Evolutionary conservation across 2,113 vertebrate genomes (phyloP), one percentile per base, ranked within the genome.

Genomic region (Uria lomvia): DNA sequence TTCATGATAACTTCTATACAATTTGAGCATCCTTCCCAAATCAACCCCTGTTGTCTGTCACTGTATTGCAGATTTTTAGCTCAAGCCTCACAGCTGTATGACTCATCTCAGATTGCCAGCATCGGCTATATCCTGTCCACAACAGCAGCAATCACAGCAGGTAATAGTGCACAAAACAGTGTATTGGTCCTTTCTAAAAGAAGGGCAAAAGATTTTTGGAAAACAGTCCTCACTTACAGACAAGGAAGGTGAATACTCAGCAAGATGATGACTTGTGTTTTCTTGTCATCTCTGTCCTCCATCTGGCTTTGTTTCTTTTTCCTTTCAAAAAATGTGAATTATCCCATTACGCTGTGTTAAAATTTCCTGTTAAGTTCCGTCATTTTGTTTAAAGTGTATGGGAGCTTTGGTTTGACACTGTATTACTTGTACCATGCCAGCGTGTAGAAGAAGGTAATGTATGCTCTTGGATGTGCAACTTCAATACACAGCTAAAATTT

Each of bases 51-150:
- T 62, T 86, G 74, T 83, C 59, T 97, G 63, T 93, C 50, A 9
- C 68, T 97, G 66, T 82, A 22, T 82, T 95, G 74, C 95, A 99
- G 99, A 67, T 99, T 99, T 98, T 96, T 99, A 90, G 98, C 98
- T 79, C 99, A 99, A 59, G 99, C 99, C 16, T 99, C 98, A 3
- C 98, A 98, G 94, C 97, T 99, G 32, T 98, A 99, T 6, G 99
- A 99, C 95, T 98, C 99, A 15, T 99, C 98, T n/a, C 91, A 99
- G 95, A 98, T 99, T 13, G 98, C 99, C 92, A 98, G 99, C 6
- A 56, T 99, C 29, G 99, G 99, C 96, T 99, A 99, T 92, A 98
- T 99, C 91, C 94, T 99, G 8, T 99, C 99, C 86, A 99, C 99
- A 9, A 94, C 92, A 2, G 94, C 98, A 49, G 99, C 99, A 6